phyloP scores from a whole-genome alignment of 2,113 vertebrate genomes.

The Picathartes gymnocephalus region DNA sequence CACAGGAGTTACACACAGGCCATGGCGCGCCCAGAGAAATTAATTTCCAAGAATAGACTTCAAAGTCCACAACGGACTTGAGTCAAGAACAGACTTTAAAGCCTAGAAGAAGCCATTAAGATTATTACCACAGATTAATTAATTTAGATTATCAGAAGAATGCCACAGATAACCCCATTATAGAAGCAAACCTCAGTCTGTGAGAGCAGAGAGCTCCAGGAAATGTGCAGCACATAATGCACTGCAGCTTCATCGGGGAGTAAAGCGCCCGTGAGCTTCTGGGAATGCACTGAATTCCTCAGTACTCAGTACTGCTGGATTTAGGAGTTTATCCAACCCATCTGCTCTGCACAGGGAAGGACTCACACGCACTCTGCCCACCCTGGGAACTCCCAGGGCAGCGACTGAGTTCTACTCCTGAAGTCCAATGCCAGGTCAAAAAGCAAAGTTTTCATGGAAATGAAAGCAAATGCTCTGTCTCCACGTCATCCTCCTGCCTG shows the following conservation, averaged over 20 bases:
- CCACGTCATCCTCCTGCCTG: background rate
- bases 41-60: background rate
- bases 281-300: background rate
- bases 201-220: background rate
- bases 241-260: background rate
- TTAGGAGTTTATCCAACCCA: background rate
- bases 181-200: background rate
- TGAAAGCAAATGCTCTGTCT: background rate
- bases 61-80: background rate
- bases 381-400: rapidly evolving
- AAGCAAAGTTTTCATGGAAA: background rate
- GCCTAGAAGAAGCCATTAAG: background rate
- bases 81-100: background rate
- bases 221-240: background rate
- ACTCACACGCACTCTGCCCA: background rate
- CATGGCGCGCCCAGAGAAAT: rapidly evolving
- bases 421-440: background rate
- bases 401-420: rapidly evolving
- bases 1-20: rapidly evolving
- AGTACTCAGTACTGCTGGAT: background rate
- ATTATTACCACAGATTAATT: background rate
- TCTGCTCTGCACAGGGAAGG: background rate
- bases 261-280: background rate
- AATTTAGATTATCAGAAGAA: background rate
- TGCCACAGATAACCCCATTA: background rate